A percentile compares a stretch with the other conserved stretches of the same genome.
These are phyloP conservation scores for Ceratosolen solmsi DNA, from an alignment of 1,140 invertebrate species.

Conservation along the genomic window DNA sequence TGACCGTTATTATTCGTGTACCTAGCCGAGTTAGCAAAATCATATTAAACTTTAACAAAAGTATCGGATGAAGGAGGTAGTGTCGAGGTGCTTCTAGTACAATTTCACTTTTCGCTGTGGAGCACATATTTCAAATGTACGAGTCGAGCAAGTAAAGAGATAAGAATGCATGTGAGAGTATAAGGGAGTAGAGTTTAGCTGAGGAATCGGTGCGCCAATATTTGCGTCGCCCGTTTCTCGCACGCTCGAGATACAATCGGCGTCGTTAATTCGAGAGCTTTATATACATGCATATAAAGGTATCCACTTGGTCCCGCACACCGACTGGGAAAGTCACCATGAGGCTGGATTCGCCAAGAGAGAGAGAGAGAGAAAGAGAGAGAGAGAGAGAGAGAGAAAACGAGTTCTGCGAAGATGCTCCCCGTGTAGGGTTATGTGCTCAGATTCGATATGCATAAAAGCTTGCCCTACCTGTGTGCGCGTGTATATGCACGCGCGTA, in stretches of 20 bases:
- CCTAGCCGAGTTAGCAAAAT: background rate
- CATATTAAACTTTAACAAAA: background rate
- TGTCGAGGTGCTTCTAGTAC: background rate
- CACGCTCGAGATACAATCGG: constrained; percentile 24
- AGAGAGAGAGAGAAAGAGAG: constrained; percentile 11
- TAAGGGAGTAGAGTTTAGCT: background rate
- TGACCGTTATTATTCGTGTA: background rate
- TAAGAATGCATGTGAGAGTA: background rate
- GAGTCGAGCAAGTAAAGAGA: background rate
- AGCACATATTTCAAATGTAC: background rate
- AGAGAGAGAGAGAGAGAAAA: constrained; percentile 5
- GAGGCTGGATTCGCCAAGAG: background rate
- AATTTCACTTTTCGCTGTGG: background rate
- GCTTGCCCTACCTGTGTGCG: constrained; percentile 7
- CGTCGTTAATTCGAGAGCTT: constrained; percentile 38
- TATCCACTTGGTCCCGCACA: background rate
- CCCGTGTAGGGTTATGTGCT: constrained; percentile 5
- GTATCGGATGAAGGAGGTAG: background rate
- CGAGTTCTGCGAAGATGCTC: constrained; percentile 39
- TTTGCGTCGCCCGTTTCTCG: constrained; percentile 21
- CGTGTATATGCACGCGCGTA: background rate
- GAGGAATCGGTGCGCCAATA: constrained; percentile 7
- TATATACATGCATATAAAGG: constrained; percentile 22
- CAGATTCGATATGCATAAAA: constrained; percentile 42
- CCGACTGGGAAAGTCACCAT: background rate